Base-by-base conservation (phyloP, 2,113 vertebrate genomes). In the Dicentrarchus labrax region DNA sequence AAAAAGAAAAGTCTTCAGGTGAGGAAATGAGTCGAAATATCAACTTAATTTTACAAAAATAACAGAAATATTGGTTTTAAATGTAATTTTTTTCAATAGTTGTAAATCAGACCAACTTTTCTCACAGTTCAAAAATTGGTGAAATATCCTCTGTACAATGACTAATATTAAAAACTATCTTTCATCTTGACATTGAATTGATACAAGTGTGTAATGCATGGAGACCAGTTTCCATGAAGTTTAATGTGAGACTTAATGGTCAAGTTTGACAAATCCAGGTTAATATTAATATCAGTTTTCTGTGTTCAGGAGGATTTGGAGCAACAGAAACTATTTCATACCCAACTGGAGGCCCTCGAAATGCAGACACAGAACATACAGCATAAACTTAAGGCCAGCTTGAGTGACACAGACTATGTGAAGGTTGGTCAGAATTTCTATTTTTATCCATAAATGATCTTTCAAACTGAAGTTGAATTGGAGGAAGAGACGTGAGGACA, bases 1-100 rank as follows among this genome's bases (percentile, higher is more conserved):
- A 96, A 94, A 86, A 86, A 89, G 65, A 89, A 86, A 53, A 94
- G 95, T 65, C 88, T 97, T 66, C 91, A 97, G 97, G 98, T 98
- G 82, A 87, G 78, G 24, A 36, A 45, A 43, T 21, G 3, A 36
- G 5, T 36, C 0, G 0, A 17, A 51, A 50, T 21, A 19, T 36
- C 19, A 6, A 4, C 22, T 62, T 59, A 1, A 47, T 60, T 64
- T n/a, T 61, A 36, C 22, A 47, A 15, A 1, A 22, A 54, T 2
- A 56, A 17, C 30, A 59, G 12, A 48, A 60, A 11, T 47, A 7
- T 7, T 36, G 1, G 6, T 76, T 54, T 50, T 56, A 17, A 30
- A 7, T 19, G 24, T 30, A 16, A 5, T 4, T 22, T 13, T 36
- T 36, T 61, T 38, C 19, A 19, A 39, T 39, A 9, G 30, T 60